Evolutionary conservation across 92 coral and sea anemone genomes (phyloP).

Genomic region (Siderastrea radians): DNA sequence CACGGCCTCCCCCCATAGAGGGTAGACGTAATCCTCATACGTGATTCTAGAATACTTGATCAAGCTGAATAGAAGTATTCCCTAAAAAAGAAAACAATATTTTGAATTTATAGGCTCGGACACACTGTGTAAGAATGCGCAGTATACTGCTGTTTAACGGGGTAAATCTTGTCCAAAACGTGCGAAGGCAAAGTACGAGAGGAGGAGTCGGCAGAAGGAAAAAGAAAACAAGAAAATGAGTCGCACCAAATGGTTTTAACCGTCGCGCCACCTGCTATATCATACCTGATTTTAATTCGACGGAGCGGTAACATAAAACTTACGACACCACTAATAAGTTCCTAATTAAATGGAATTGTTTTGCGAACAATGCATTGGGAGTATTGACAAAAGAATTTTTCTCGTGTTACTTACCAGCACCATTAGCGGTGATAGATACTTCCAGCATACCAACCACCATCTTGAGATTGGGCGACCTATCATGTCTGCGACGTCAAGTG

Average conservation of each 20-base stretch:
- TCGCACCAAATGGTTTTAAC: too few species aligned
- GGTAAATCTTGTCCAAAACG: too few species aligned
- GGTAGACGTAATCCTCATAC: conserved; percentile 80
- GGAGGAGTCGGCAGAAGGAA: too few species aligned
- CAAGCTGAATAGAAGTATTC: conserved; percentile 83
- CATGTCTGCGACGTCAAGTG: conserved; percentile 66
- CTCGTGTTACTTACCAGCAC: conserved; percentile 68
- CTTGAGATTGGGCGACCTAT: conserved; percentile 78
- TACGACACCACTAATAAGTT: neutral
- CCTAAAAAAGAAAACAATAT: conserved; percentile 43
- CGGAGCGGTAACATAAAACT: neutral
- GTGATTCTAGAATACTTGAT: conserved; percentile 79
- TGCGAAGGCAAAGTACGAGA: too few species aligned
- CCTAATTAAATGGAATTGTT: neutral
- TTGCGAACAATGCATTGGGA: neutral
- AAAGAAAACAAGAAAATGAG: too few species aligned
- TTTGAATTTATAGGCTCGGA: too few species aligned
- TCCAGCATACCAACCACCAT: conserved; percentile 97
- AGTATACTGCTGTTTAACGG: too few species aligned
- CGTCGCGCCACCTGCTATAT: too few species aligned
- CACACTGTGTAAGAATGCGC: too few species aligned
- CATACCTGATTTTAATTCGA: too few species aligned
- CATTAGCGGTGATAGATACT: conserved; percentile 78
- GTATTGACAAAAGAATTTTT: neutral
- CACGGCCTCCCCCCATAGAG: conserved; percentile 82